Evolutionary conservation across 2,888 invertebrate genomes (phyloP).

Genomic region (Drosophila lacicola): DNA sequence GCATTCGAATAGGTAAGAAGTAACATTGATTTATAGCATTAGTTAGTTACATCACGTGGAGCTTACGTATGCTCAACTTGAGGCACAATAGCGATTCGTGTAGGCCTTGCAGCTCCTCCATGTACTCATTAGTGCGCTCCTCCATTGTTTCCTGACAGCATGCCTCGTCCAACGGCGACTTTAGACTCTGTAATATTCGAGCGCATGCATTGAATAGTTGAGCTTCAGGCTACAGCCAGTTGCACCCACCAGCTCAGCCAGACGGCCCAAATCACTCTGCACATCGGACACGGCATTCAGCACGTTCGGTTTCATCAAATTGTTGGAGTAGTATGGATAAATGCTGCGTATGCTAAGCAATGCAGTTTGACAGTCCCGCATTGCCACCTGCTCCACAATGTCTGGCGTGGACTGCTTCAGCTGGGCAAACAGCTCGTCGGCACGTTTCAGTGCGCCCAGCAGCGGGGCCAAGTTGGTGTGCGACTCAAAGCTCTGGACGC

Average conservation of each 20-base stretch:
- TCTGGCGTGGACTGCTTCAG: conserved; percentile 69
- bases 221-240: background rate
- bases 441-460: conserved; percentile 78
- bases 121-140: conserved; percentile 79
- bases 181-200: conserved; percentile 59
- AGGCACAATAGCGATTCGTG: conserved; percentile 80
- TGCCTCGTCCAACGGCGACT: conserved; percentile 82
- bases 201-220: background rate
- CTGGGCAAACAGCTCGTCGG: conserved; percentile 74
- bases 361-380: conserved; percentile 72
- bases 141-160: conserved; percentile 83
- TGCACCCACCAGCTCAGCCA: conserved; percentile 69
- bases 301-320: conserved; percentile 79
- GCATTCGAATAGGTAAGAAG: conserved; percentile 2
- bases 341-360: conserved; percentile 77
- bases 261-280: conserved; percentile 78
- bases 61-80: conserved; percentile 81
- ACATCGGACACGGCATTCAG: conserved; percentile 82
- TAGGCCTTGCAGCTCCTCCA: conserved; percentile 79
- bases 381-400: conserved; percentile 67
- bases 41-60: too few species aligned
- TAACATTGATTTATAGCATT: background rate
- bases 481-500: conserved; percentile 83
- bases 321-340: conserved; percentile 80
- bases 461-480: conserved; percentile 81